Conservation (phyloP, 2,888 invertebrate genomes). For the Germaria angustata region DNA sequence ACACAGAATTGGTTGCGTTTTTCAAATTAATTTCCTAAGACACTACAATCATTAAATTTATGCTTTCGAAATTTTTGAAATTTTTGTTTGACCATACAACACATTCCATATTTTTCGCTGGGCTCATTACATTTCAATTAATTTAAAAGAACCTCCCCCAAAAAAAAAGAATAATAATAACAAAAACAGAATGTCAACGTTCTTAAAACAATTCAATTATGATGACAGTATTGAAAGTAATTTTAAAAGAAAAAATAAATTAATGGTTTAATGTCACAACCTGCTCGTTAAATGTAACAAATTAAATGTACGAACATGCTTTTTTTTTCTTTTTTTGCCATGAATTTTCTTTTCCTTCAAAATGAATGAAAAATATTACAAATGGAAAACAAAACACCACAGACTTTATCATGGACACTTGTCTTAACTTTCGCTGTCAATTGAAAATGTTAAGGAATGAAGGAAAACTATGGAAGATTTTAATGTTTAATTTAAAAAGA, state of each 20-base stretch:
- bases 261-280: constrained; percentile 50
- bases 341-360: constrained; percentile 1
- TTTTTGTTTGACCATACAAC: not conserved
- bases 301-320: not conserved
- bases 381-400: not conserved
- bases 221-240: constrained; percentile 27
- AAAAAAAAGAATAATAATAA: too few species aligned
- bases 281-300: constrained; percentile 29
- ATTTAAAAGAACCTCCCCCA: constrained; percentile 11
- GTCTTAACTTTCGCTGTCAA: constrained; percentile 37
- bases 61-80: not conserved
- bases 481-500: too few species aligned
- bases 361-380: not conserved
- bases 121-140: not conserved
- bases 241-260: constrained; percentile 32
- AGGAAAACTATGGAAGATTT: too few species aligned
- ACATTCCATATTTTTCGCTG: not conserved
- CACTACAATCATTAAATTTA: too few species aligned
- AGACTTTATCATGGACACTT: constrained; percentile 41
- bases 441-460: constrained; percentile 7
- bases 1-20: too few species aligned
- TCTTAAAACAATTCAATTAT: not conserved
- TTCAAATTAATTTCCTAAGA: too few species aligned
- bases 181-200: not conserved
- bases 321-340: too few species aligned